These are phyloP conservation scores for Lampropteryx suffumata DNA, from an alignment of 2,888 invertebrate species.

Conservation along the genomic window DNA sequence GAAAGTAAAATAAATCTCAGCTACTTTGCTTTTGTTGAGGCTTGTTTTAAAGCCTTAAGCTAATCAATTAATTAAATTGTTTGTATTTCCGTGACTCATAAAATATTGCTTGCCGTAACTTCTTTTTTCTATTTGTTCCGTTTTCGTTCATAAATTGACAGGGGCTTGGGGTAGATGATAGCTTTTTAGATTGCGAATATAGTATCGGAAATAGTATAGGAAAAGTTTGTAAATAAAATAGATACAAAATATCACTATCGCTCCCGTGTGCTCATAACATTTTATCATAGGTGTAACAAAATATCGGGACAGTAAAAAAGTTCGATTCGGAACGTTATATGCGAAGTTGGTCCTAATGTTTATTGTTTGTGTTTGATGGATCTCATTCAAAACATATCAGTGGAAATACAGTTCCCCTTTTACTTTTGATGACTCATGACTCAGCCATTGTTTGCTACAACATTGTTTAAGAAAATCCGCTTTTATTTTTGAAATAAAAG, in stretches of 20 bases:
- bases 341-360: constrained; percentile 61
- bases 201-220: constrained; percentile 60
- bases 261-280: constrained; percentile 63
- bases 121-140: constrained; percentile 31
- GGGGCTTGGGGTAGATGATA: constrained; percentile 48
- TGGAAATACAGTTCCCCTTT: constrained; percentile 18
- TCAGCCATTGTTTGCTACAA: background rate
- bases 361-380: constrained; percentile 64
- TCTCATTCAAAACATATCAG: constrained; percentile 43
- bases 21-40: constrained; percentile 68
- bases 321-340: constrained; percentile 58
- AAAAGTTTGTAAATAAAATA: constrained; percentile 78
- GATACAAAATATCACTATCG: constrained; percentile 66
- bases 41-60: constrained; percentile 64
- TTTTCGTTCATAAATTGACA: constrained; percentile 39
- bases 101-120: constrained; percentile 30
- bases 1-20: constrained; percentile 78
- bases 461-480: background rate
- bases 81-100: constrained; percentile 48
- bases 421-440: background rate
- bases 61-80: constrained; percentile 78
- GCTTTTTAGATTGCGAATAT: constrained; percentile 61
- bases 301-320: constrained; percentile 75
- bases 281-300: constrained; percentile 80
- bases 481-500: background rate